A percentile compares a stretch with the other conserved stretches of the same genome.
Conservation (phyloP, 23 tunicate species). For the Oikopleura dioica region DNA sequence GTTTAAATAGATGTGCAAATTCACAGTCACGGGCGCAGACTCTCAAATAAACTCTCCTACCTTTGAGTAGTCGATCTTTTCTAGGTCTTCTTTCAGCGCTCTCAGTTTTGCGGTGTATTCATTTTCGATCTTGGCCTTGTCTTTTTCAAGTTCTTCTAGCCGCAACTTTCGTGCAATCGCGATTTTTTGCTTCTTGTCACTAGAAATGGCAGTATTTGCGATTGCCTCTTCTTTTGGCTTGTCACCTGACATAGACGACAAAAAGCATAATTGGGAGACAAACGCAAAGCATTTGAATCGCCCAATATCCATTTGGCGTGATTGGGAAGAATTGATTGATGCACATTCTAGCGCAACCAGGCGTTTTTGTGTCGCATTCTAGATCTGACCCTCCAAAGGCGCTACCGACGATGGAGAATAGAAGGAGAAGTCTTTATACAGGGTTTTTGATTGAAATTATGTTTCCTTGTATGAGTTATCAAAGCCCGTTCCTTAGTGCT, state of each 20-base stretch:
- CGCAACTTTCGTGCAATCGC: not conserved
- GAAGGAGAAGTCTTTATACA: not conserved
- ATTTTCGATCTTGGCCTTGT: not conserved
- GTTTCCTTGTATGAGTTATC: too few species aligned
- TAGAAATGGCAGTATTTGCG: not conserved
- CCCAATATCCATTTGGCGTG: not conserved
- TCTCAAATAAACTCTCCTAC: too few species aligned
- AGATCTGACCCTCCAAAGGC: constrained; percentile 1
- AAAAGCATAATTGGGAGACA: constrained; percentile 9
- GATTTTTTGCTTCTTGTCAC: constrained; percentile 9
- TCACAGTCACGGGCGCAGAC: too few species aligned
- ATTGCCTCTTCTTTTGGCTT: too few species aligned
- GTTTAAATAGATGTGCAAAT: too few species aligned
- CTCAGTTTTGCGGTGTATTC: not conserved
- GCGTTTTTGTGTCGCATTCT: constrained; percentile 11
- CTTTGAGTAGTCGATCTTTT: too few species aligned
- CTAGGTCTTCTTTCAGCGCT: not conserved
- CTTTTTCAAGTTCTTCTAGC: not conserved
- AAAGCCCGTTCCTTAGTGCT: too few species aligned
- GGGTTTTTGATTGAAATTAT: too few species aligned
- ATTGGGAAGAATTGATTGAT: not conserved
- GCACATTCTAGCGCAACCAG: constrained; percentile 11
- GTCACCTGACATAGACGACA: not conserved
- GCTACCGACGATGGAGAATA: not conserved
- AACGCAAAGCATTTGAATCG: not conserved